These are phyloP conservation scores for Idaea biselata DNA, from an alignment of 2,888 invertebrate species.

Conservation along the genomic window DNA sequence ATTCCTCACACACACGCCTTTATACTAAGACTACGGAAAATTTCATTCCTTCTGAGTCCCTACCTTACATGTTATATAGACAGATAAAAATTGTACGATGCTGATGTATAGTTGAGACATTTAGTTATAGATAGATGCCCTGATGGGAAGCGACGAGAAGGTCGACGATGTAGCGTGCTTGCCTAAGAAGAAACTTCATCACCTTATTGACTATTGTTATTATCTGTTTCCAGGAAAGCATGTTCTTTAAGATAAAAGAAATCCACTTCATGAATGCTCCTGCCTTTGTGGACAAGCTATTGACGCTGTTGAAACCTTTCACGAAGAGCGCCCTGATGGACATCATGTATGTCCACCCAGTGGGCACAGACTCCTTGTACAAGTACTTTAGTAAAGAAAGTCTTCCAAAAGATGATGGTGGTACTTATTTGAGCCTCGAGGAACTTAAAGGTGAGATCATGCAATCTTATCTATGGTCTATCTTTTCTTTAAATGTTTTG, in stretches of 20 bases:
- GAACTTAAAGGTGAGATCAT: constrained; percentile 44
- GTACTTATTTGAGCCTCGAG: constrained; percentile 64
- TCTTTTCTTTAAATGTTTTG: neutral
- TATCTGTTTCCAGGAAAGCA: constrained; percentile 81
- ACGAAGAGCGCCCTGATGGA: constrained; percentile 84
- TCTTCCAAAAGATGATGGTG: constrained; percentile 84
- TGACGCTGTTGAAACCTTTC: constrained; percentile 86
- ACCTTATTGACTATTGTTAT: neutral
- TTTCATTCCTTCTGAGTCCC: too few relatives aligned
- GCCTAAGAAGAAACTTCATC: neutral
- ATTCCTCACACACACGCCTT: too few relatives aligned
- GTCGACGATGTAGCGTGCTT: too few relatives aligned
- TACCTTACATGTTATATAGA: too few relatives aligned
- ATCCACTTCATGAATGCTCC: constrained; percentile 87
- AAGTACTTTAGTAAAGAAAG: constrained; percentile 78
- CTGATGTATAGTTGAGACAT: too few relatives aligned
- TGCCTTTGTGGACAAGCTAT: constrained; percentile 84
- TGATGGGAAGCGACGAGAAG: too few relatives aligned
- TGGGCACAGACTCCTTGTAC: constrained; percentile 60
- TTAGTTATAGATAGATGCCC: too few relatives aligned
- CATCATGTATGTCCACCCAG: constrained; percentile 77
- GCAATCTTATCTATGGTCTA: neutral
- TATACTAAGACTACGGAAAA: too few relatives aligned
- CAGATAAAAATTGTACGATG: too few relatives aligned
- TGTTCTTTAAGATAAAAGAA: constrained; percentile 84